These are phyloP conservation scores for Dichetophora obliterata DNA, from an alignment of 2,888 invertebrate species.

Conservation along the genomic window DNA sequence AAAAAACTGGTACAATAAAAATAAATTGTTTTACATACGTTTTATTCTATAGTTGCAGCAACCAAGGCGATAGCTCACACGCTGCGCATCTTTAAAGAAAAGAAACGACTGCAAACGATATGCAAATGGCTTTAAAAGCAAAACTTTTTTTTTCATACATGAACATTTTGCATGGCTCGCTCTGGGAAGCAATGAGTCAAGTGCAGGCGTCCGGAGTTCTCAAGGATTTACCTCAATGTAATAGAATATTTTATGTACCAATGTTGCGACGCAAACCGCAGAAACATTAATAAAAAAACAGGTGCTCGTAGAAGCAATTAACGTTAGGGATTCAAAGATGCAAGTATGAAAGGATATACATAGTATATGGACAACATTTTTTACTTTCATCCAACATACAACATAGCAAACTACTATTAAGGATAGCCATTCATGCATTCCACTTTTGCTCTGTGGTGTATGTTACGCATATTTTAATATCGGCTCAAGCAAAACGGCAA, in stretches of 20 bases:
- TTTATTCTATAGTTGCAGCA: too few species aligned
- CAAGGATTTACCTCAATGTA: slow-evolving; percentile 9
- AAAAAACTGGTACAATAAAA: too few species aligned
- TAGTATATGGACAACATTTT: too few species aligned
- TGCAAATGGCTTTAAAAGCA: neutral
- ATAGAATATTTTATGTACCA: neutral
- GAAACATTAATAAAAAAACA: neutral
- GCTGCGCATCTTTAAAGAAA: neutral
- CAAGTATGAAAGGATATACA: too few species aligned
- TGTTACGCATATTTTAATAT: too few species aligned
- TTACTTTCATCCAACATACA: too few species aligned
- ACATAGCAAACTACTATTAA: too few species aligned
- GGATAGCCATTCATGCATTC: too few species aligned
- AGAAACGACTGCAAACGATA: neutral
- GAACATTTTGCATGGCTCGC: neutral
- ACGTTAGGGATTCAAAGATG: too few species aligned
- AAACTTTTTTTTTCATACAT: neutral
- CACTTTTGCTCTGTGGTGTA: too few species aligned
- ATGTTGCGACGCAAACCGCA: neutral
- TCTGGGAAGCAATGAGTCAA: neutral
- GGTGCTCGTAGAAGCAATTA: neutral
- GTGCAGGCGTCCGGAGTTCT: neutral
- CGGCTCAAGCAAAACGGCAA: neutral
- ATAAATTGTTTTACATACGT: too few species aligned
- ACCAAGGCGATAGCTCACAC: neutral